These are phyloP conservation scores for Folsomia manolachei DNA, from an alignment of 2,888 invertebrate species.

Conservation along the genomic window DNA sequence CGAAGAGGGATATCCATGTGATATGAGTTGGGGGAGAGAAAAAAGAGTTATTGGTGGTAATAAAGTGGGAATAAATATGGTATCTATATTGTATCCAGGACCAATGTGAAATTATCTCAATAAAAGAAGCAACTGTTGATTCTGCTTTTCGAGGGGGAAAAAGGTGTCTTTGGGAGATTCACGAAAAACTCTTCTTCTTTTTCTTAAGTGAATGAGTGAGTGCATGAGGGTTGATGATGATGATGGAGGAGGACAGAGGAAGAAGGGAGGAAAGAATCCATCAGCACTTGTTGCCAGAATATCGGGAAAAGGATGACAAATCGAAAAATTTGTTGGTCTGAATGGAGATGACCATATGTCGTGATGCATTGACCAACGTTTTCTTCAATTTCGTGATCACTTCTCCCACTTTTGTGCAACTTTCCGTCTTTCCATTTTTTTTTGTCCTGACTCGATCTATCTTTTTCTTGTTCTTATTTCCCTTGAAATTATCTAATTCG, in stretches of 20 bases:
- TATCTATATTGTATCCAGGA: slow-evolving; percentile 14
- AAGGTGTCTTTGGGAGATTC: slow-evolving; percentile 10
- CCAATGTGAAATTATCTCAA: slow-evolving; percentile 12
- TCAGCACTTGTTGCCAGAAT: slow-evolving; percentile 22
- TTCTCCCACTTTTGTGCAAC: slow-evolving; percentile 38
- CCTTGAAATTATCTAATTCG: slow-evolving; percentile 12
- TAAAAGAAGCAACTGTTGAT: slow-evolving; percentile 21
- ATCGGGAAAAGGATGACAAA: slow-evolving; percentile 51
- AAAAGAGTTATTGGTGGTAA: slow-evolving; percentile 18
- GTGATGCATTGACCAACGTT: slow-evolving; percentile 47
- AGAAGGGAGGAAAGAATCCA: slow-evolving; percentile 3
- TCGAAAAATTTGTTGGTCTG: slow-evolving; percentile 51
- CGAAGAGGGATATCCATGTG: no score
- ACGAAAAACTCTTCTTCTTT: background rate
- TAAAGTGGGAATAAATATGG: slow-evolving; percentile 11
- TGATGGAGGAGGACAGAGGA: slow-evolving; percentile 3
- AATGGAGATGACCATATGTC: slow-evolving; percentile 50
- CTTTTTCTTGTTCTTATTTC: slow-evolving; percentile 20
- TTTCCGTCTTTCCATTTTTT: slow-evolving; percentile 27
- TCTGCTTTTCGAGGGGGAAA: background rate
- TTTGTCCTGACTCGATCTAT: slow-evolving; percentile 19
- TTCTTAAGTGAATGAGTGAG: background rate
- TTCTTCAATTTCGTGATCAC: slow-evolving; percentile 51
- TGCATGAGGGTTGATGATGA: background rate
- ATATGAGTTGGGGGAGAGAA: background rate